A percentile compares a stretch with the other conserved stretches of the same genome.
phyloP scores from a whole-genome alignment of 2,113 vertebrate species.

The Porphyrio hochstetteri region DNA sequence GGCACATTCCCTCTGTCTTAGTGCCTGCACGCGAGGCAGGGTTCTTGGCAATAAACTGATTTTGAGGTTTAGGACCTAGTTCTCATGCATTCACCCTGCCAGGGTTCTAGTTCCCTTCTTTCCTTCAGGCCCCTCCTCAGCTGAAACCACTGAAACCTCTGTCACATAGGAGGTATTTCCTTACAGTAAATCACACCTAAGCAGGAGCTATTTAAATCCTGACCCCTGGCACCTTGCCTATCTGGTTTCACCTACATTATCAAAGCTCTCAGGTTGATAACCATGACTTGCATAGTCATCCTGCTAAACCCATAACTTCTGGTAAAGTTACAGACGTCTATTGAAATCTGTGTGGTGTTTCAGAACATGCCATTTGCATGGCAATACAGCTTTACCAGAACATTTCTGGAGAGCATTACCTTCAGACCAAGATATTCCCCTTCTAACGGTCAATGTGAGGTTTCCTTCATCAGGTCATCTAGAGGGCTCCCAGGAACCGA shows the following conservation, averaged over 20 bases:
- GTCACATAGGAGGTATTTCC: neutral
- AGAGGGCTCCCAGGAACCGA: neutral
- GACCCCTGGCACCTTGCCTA: neutral
- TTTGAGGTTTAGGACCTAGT: neutral
- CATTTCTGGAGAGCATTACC: neutral
- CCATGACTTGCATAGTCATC: neutral
- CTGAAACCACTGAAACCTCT: neutral
- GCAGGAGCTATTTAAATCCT: neutral
- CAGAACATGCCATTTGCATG: neutral
- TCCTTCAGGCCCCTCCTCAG: neutral
- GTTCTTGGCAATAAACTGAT: neutral
- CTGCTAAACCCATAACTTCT: neutral
- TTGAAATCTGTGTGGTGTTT: neutral
- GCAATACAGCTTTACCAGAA: neutral
- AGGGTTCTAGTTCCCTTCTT: neutral
- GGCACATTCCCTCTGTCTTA: neutral
- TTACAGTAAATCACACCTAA: neutral
- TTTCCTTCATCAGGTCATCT: neutral
- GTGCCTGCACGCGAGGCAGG: neutral
- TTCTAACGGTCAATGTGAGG: neutral
- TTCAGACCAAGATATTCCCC: neutral
- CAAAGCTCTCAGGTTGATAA: neutral
- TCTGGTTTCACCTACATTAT: neutral
- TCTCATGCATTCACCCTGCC: neutral
- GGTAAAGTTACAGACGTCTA: neutral